Evolutionary conservation across 2,797 vertebrate species (phyloP).

Genomic region (Hafferia zeledoni): DNA sequence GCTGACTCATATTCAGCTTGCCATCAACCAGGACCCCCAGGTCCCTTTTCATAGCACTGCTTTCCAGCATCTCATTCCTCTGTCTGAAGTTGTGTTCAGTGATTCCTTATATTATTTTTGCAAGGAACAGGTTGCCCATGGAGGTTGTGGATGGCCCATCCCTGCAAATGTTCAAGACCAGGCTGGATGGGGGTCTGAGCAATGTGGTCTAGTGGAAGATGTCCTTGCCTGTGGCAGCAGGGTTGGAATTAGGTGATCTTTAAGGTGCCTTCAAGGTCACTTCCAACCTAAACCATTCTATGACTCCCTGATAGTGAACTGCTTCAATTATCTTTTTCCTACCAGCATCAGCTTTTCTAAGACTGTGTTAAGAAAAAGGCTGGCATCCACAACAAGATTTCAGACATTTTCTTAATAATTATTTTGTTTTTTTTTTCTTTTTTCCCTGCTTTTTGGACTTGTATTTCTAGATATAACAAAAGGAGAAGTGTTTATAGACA

Average conservation of each 20-base stretch:
- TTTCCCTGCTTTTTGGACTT: not conserved
- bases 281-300: not conserved
- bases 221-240: accelerated
- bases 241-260: not conserved
- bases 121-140: not conserved
- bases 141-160: not conserved
- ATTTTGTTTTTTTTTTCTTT: not conserved
- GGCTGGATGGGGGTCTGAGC: not conserved
- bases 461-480: not conserved
- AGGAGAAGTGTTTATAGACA: not conserved
- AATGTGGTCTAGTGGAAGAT: not conserved
- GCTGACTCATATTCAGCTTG: not conserved
- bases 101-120: not conserved
- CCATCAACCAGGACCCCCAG: not conserved
- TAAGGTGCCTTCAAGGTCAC: not conserved
- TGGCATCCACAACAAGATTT: not conserved
- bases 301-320: not conserved
- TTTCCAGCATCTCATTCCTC: not conserved
- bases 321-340: not conserved
- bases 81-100: not conserved
- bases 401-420: not conserved
- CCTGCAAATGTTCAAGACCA: not conserved
- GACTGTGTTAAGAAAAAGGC: not conserved
- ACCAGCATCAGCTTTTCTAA: not conserved
- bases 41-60: not conserved